Conservation (phyloP, 1,140 invertebrate genomes). For the Phymorhynchus buccinoides region DNA sequence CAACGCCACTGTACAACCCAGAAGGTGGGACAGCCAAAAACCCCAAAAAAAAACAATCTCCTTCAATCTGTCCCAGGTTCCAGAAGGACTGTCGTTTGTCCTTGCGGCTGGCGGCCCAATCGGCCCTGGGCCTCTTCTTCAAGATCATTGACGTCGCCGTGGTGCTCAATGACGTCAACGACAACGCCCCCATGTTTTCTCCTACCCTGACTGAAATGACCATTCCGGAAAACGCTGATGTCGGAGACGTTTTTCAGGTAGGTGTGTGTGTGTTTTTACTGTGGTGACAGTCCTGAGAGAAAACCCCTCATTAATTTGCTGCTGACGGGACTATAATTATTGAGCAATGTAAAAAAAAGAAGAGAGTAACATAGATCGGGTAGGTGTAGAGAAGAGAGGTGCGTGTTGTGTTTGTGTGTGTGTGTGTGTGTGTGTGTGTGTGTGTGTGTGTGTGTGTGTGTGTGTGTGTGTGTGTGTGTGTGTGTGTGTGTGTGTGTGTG, state of each 20-base stretch:
- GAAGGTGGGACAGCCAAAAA: no score
- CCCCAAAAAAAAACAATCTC: no score
- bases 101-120: slow-evolving; percentile 55
- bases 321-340: no score
- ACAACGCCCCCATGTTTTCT: slow-evolving; percentile 88
- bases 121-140: slow-evolving; percentile 57
- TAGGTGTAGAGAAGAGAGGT: no score
- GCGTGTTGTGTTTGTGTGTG: background rate
- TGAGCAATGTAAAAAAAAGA: no score
- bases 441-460: background rate
- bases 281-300: no score
- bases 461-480: no score
- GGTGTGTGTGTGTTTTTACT: background rate
- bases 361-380: no score
- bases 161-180: slow-evolving; percentile 88
- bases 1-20: no score
- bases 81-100: slow-evolving; percentile 50
- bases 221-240: slow-evolving; percentile 51
- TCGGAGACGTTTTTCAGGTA: slow-evolving; percentile 48
- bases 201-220: slow-evolving; percentile 38
- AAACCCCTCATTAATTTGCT: no score
- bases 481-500: no score
- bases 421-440: slow-evolving; percentile 10
- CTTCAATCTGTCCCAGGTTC: no score
- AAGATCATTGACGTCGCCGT: slow-evolving; percentile 78